These are phyloP conservation scores for Chromobotia macracanthus DNA, from an alignment of 2,797 vertebrate species.

Conservation along the genomic window DNA sequence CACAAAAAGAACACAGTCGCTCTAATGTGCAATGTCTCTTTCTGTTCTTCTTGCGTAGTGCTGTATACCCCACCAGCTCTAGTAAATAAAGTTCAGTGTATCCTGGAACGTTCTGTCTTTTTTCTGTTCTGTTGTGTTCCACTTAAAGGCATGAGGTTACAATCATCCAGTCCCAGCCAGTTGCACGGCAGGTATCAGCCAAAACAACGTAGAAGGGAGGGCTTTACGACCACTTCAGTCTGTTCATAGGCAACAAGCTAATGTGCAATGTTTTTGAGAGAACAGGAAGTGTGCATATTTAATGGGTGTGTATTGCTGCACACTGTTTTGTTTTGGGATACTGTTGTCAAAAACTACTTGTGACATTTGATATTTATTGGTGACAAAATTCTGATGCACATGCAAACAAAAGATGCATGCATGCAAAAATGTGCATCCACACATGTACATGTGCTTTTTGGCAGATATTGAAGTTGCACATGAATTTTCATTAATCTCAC, in stretches of 20 bases:
- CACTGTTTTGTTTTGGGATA: not conserved
- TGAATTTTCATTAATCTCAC: not conserved
- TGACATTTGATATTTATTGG: not conserved
- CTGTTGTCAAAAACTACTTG: not conserved
- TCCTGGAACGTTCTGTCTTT: constrained; percentile 62
- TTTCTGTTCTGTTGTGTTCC: constrained; percentile 31
- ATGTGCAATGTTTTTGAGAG: constrained; percentile 38
- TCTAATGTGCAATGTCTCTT: not conserved
- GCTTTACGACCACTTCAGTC: constrained; percentile 38
- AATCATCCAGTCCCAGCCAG: constrained; percentile 47
- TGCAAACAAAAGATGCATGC: constrained; percentile 7
- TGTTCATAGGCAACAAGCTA: constrained; percentile 40
- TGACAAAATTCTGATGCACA: not conserved
- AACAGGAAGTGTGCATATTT: constrained; percentile 16
- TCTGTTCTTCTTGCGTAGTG: not conserved
- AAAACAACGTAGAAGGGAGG: constrained; percentile 54
- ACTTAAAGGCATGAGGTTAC: constrained; percentile 39
- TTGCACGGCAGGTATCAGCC: constrained; percentile 52
- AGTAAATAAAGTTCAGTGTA: constrained; percentile 64
- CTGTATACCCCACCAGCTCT: constrained; percentile 19
- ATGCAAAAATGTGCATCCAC: not conserved
- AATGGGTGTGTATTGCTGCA: not conserved
- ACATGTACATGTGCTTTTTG: not conserved
- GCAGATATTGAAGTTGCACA: not conserved
- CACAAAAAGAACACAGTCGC: constrained; percentile 10